Percentiles rank a stretch among this genome's conserved stretches.
These are phyloP conservation scores for Megalops atlanticus DNA, from an alignment of 2,113 vertebrate species.

Conservation along the genomic window DNA sequence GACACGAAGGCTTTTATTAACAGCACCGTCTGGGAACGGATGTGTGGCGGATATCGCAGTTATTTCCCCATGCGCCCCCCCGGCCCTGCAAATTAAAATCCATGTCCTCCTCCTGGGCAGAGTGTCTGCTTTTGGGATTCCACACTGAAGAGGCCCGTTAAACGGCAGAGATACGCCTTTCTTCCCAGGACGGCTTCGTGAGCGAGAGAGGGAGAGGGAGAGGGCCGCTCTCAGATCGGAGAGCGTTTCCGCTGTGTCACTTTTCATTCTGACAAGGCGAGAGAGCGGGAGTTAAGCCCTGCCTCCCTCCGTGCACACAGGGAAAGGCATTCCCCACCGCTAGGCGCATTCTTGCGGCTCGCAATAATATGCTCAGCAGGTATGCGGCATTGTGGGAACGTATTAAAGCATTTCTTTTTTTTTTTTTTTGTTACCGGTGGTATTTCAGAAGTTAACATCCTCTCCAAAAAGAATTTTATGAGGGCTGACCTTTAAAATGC, in stretches of 20 bases:
- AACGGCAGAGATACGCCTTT: background rate
- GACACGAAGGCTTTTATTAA: constrained; percentile 25
- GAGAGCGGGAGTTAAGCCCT: background rate
- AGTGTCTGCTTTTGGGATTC: background rate
- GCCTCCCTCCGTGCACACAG: constrained; percentile 16
- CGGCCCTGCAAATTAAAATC: constrained; percentile 12
- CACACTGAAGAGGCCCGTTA: background rate
- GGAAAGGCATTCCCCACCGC: constrained; percentile 20
- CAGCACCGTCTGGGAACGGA: constrained; percentile 14
- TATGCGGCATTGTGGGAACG: constrained; percentile 30
- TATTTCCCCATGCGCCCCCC: constrained; percentile 7
- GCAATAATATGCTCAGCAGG: constrained; percentile 36
- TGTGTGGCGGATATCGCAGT: constrained; percentile 11
- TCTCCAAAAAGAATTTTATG: constrained; percentile 21
- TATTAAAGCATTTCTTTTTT: constrained; percentile 33
- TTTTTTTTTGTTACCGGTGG: constrained; percentile 24
- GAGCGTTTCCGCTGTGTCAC: constrained; percentile 13
- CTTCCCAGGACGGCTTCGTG: background rate
- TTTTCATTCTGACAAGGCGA: constrained; percentile 14
- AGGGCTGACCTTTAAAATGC: constrained; percentile 16
- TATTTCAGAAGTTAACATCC: constrained; percentile 33
- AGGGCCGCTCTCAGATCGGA: background rate
- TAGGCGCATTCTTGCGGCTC: constrained; percentile 33
- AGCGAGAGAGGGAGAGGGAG: background rate
- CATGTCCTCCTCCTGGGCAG: background rate